Base-by-base conservation (phyloP, 1,140 invertebrate genomes). In the Zaprionus africanus region DNA sequence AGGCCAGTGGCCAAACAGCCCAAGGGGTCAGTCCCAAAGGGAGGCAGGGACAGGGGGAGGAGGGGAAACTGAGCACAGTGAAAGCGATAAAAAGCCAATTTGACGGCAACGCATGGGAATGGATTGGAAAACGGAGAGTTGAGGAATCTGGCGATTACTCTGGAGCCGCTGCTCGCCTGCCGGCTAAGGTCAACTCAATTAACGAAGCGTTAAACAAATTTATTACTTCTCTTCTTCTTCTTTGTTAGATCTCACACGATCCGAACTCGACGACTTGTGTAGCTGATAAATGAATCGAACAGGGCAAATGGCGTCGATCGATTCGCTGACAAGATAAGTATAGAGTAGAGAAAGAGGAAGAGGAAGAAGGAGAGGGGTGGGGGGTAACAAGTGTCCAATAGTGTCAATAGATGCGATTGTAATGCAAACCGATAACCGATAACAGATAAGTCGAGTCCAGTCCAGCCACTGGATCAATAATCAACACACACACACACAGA, bases 171-270 rank as follows among this genome's bases (percentile, higher is more conserved):
- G 38, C 15, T 41, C 38, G 38, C 38, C 38, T 41, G 38, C 38
- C 38, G 38, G 76, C 76, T 79, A 81, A 81, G 79, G 79, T 79
- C 72, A 79, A 76, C 66, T 81, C 76, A 81, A 81, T 81, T 81
- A 81, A 76, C 76, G 66, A 59, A 26, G 67, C 66, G 79, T 81
- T 81, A 79, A 78, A 67, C 76, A 71, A 81, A 78, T 78, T 77
- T 72, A 46, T 65, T 66, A 61, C 49, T 26, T 28, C 54, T 51
- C 46, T 24, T 12, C 19, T 49, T 12, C 11, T 24, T 6, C 12
- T 5, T 5, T 17, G 49, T 17, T n/a, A 65, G 13, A 63, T 70
- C 60, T 70, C 66, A 70, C 67, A 70, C 73, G 73, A 76, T 76
- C 43, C 73, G 61, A 57, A 51, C 56, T 41, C 11, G 9, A 34